phyloP scores from a whole-genome alignment of 2,888 invertebrate genomes.

The Hoplodrina ambigua region DNA sequence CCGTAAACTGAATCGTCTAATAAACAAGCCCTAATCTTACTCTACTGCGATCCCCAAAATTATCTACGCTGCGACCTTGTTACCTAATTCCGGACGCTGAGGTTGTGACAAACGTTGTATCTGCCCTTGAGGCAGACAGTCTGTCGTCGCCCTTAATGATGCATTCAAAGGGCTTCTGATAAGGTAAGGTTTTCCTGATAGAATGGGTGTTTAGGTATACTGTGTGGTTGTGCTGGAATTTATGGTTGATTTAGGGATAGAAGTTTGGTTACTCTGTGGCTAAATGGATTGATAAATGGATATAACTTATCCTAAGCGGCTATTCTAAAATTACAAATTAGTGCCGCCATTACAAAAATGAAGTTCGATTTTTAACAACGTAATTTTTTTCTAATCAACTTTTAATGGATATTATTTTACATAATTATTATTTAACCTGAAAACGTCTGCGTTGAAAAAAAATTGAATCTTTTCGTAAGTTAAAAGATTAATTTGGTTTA shows the following conservation, averaged over 20 bases:
- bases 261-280: constrained; percentile 11
- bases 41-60: constrained; percentile 29
- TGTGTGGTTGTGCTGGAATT: neutral
- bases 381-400: neutral
- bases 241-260: neutral
- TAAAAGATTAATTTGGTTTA: neutral
- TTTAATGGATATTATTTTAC: neutral
- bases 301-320: too few species aligned
- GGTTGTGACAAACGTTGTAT: constrained; percentile 52
- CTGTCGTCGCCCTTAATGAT: constrained; percentile 40
- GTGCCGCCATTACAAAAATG: neutral
- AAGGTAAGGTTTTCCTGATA: constrained; percentile 28
- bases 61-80: constrained; percentile 51
- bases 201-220: neutral
- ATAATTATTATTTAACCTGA: neutral
- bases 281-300: neutral
- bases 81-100: constrained; percentile 49
- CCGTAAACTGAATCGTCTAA: constrained; percentile 20
- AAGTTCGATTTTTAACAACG: neutral
- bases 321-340: neutral
- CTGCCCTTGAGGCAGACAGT: constrained; percentile 38
- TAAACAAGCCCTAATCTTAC: constrained; percentile 33
- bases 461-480: neutral
- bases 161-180: constrained; percentile 42
- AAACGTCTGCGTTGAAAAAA: neutral